These are phyloP conservation scores for Xenopus laevis DNA, from an alignment of 2,113 vertebrate genomes.

Conservation along the genomic window DNA sequence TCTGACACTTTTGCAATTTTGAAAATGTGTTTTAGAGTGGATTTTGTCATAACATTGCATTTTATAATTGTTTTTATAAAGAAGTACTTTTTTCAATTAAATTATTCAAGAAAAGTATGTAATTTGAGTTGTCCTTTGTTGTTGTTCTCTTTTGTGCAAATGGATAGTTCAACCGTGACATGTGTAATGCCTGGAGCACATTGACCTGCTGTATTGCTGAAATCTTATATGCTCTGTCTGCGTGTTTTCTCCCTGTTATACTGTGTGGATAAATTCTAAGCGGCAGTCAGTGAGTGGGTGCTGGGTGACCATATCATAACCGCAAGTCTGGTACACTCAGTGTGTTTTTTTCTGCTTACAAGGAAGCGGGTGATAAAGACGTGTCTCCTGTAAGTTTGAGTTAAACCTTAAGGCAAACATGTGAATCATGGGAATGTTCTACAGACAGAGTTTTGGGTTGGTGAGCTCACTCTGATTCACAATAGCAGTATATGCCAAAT, in stretches of 20 bases:
- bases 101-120: slow-evolving; percentile 81
- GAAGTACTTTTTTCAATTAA: slow-evolving; percentile 82
- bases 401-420: not conserved
- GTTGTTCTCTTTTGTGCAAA: not conserved
- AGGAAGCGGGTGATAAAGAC: too few relatives aligned
- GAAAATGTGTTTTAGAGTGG: slow-evolving; percentile 28
- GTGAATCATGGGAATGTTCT: not conserved
- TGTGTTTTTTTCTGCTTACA: too few relatives aligned
- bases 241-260: too few relatives aligned
- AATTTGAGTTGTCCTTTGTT: not conserved
- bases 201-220: not conserved
- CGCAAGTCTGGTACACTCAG: not conserved
- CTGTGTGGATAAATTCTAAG: too few relatives aligned
- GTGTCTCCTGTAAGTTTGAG: not conserved
- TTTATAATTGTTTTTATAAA: slow-evolving; percentile 89
- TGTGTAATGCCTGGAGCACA: not conserved
- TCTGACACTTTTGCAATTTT: slow-evolving; percentile 16
- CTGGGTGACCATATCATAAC: too few relatives aligned
- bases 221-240: not conserved
- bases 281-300: too few relatives aligned
- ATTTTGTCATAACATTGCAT: slow-evolving; percentile 47
- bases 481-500: not conserved
- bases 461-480: too few relatives aligned
- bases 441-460: not conserved
- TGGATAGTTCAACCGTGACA: not conserved